A percentile compares a stretch with the other conserved stretches of the same genome.
These are phyloP conservation scores for Altica lythri DNA, from an alignment of 2,888 invertebrate genomes.

Conservation along the genomic window DNA sequence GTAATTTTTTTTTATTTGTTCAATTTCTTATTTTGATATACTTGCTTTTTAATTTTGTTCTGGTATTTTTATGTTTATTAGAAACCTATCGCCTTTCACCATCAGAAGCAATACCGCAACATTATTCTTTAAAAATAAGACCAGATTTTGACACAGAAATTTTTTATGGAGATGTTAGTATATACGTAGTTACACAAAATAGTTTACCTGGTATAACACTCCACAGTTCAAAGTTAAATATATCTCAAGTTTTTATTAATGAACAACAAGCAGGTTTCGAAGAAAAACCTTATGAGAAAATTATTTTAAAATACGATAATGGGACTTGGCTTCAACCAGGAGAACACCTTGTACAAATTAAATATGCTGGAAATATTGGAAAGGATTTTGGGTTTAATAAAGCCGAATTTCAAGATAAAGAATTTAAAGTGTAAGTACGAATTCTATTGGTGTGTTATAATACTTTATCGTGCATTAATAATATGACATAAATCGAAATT, in stretches of 20 bases:
- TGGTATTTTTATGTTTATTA: no score
- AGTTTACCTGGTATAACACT: slow-evolving; percentile 36
- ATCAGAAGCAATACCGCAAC: slow-evolving; percentile 35
- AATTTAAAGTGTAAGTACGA: slow-evolving; percentile 33
- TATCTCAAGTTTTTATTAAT: slow-evolving; percentile 30
- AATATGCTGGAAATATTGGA: slow-evolving; percentile 68
- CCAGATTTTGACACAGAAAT: slow-evolving; percentile 40
- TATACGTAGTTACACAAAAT: slow-evolving; percentile 32
- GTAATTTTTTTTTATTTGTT: no score
- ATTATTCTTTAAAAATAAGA: slow-evolving; percentile 41
- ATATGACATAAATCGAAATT: not conserved
- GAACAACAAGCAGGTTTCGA: slow-evolving; percentile 36
- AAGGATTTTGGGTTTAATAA: slow-evolving; percentile 72
- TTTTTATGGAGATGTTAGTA: slow-evolving; percentile 43
- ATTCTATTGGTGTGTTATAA: not conserved
- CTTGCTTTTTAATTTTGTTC: slow-evolving; percentile 14
- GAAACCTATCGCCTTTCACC: slow-evolving; percentile 28
- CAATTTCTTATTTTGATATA: not conserved
- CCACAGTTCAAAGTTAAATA: slow-evolving; percentile 43
- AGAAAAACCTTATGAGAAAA: slow-evolving; percentile 35
- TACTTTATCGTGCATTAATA: not conserved
- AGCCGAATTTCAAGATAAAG: slow-evolving; percentile 29
- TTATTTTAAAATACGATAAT: slow-evolving; percentile 33
- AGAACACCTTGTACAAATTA: slow-evolving; percentile 63
- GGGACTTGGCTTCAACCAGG: slow-evolving; percentile 44